Evolutionary conservation across 2,888 invertebrate genomes (phyloP).

Genomic region (Drymonia ruficornis): DNA sequence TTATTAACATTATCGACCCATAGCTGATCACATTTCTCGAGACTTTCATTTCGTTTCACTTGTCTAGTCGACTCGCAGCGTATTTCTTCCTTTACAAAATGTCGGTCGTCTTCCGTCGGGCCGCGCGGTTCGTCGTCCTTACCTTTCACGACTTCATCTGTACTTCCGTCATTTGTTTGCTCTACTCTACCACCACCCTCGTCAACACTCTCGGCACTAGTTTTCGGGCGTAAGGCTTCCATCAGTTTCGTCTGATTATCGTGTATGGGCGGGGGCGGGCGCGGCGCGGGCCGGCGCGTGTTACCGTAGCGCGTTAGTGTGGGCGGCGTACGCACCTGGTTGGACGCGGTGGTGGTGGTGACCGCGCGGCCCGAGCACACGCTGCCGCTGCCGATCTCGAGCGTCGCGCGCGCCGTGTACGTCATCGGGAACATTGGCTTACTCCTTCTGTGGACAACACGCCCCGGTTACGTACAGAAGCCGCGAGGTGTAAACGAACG

Average conservation of each 20-base stretch:
- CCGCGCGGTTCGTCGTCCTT: conserved; percentile 43
- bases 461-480: conserved; percentile 4
- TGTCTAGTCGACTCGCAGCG: conserved; percentile 7
- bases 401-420: conserved; percentile 81
- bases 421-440: conserved; percentile 79
- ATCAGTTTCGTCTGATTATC: conserved; percentile 41
- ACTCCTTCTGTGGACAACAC: conserved; percentile 69
- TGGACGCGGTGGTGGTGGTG: conserved; percentile 81
- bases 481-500: background rate
- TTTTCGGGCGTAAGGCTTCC: conserved; percentile 38
- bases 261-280: conserved; percentile 2
- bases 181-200: conserved; percentile 39
- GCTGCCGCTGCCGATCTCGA: conserved; percentile 81
- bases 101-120: conserved; percentile 26
- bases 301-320: conserved; percentile 1
- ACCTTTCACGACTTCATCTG: conserved; percentile 10
- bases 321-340: conserved; percentile 75
- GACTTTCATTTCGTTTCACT: conserved; percentile 5
- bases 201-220: conserved; percentile 1
- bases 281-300: background rate
- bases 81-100: conserved; percentile 7
- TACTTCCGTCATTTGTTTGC: conserved; percentile 3
- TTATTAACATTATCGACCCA: conserved; percentile 34
- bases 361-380: conserved; percentile 81
- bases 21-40: conserved; percentile 13